Base-by-base conservation (phyloP, 1,140 invertebrate genomes). In the Cotesia typhae region DNA sequence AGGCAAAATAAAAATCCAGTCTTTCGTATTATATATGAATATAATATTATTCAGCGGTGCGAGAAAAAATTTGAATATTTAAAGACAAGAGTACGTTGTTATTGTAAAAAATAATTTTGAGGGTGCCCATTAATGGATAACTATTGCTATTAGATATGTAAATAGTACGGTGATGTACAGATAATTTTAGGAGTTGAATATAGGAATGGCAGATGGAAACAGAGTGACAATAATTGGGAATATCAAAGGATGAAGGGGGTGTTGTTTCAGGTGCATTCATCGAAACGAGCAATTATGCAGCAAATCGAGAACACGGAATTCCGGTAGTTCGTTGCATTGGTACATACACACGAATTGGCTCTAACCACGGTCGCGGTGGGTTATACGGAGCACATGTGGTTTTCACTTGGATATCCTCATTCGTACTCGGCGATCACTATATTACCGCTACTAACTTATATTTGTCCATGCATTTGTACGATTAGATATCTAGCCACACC, bases 181-280 rank as follows among this genome's bases (percentile, higher is more conserved):
- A 28, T 28, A 28, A 28, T 28, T 28, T 28, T 28, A 35, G 9
- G 20, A 28, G 28, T 9, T 59, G 6, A 10, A 4, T 14, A 59
- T 9, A 59, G 17, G 57, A 20, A 20, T 10, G 28, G 14, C 6
- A 9, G 57, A 20, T 59, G 37, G 36, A 10, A n/a, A 12, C 41
- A 52, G 67, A 64, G 70, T 75, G 72, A 79, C 75, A 80, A 79
- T 83, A 83, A 84, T 83, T 82, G 81, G 73, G 80, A 82, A 84
- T 83, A 80, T 81, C 77, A 47, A 41, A 67, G 73, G 77, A 81
- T 82, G 82, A 83, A 82, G 82, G 79, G 81, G 81, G 80, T 78
- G 79, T 71, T 76, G 77, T 74, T 75, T 71, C 76, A 55, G 63
- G 35, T 60, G 76, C 60, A 78, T 71, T 69, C 78, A 74, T 77